Base-by-base conservation (phyloP, 2,113 vertebrate species). In the Albula glossodonta region DNA sequence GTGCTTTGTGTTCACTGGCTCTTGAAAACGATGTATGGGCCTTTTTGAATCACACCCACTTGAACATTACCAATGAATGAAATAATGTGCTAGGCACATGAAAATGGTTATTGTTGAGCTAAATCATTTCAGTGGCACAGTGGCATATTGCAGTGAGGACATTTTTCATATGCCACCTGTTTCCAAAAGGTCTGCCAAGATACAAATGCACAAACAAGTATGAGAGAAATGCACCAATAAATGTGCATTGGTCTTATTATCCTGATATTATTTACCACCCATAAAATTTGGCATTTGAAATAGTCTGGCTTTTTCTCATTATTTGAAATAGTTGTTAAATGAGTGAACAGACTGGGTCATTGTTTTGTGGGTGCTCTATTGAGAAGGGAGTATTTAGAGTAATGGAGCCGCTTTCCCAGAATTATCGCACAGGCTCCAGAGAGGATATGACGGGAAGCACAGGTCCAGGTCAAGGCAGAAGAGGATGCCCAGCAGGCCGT, bases 391-490 rank as follows among this genome's bases (percentile, higher is more conserved):
- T 66, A 22, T 66, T 66, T 5, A 66, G 3, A 19, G 60, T 66
- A 5, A 22, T 22, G 60, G 7, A 74, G 31, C 70, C 3, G 70
- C 70, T 74, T 74, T 74, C 8, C 70, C 19, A 6, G 63, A 60
- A 60, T 3, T 60, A 60, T 60, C 60, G 15, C 3, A 19, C 19
- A 74, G 70, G 70, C 2, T 31, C 19, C 11, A 31, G n/a, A n/a
- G n/a, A 74, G 70, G 70, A 11, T 31, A 2, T 74, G 4, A 74
- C 22, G 31, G 70, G 31, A 74, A 74, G 4, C n/a, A 31, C 5
- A 74, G 70, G 70, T 9, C n/a, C 70, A 74, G 70, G 70, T 74
- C 70, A 74, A 74, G n/a, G 70, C 22, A 74, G 70, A 74, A 74
- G 22, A 74, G 70, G 70, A 74, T 74, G 70, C 22, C 7, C 9